Evolutionary conservation across 2,888 invertebrate species (phyloP).

Genomic region (Baronia brevicornis): DNA sequence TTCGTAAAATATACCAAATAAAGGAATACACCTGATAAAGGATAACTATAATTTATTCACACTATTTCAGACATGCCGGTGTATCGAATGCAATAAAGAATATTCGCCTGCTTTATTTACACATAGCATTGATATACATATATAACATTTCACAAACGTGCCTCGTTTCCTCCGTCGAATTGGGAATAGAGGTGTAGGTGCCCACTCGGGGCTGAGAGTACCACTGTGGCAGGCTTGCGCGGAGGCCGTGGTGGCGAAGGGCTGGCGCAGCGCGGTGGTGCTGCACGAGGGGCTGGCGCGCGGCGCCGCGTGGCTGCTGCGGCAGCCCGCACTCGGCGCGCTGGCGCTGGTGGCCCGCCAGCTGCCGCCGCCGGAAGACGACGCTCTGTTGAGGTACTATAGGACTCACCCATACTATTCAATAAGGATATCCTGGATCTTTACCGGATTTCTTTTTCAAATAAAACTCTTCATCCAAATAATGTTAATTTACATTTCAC

Average conservation of each 20-base stretch:
- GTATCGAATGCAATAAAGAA: neutral
- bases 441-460: no score
- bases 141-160: no score
- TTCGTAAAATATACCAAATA: no score
- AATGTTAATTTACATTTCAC: no score
- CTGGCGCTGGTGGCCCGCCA: slow-evolving; percentile 32
- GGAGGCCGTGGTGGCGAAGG: slow-evolving; percentile 44
- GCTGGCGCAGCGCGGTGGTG: slow-evolving; percentile 52
- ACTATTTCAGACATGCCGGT: neutral
- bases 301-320: slow-evolving; percentile 18
- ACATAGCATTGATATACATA: neutral
- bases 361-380: slow-evolving; percentile 45
- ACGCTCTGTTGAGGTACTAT: slow-evolving; percentile 44
- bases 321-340: no score
- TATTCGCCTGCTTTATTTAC: neutral
- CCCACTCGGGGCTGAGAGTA: no score
- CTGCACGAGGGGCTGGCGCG: slow-evolving; percentile 50
- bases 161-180: no score
- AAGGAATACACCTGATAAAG: no score
- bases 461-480: no score
- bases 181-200: neutral
- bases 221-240: slow-evolving; percentile 32
- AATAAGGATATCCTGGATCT: no score
- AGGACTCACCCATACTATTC: neutral
- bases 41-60: no score